Conservation (phyloP, 2,888 invertebrate genomes). For the Xestia c-nigrum region DNA sequence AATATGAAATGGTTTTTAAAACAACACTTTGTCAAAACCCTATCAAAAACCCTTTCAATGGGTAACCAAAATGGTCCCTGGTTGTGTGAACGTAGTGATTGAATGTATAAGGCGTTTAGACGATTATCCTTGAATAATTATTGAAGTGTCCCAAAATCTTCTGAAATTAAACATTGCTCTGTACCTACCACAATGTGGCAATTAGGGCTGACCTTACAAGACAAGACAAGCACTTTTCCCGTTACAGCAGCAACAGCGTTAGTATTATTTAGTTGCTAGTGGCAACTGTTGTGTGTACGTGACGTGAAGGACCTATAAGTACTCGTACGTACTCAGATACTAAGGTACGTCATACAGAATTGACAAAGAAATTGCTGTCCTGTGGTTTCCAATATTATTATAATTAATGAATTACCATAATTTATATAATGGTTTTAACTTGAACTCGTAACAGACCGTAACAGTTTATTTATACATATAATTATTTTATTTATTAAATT, state of each 20-base stretch:
- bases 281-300: neutral
- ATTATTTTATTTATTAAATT: neutral
- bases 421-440: neutral
- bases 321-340: neutral
- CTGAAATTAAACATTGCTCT: neutral
- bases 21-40: too few species aligned
- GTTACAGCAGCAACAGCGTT: neutral
- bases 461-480: neutral
- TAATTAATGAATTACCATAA: neutral
- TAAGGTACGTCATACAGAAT: constrained; percentile 1
- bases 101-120: too few species aligned
- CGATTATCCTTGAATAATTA: too few species aligned
- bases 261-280: neutral
- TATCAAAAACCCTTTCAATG: too few species aligned
- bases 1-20: too few species aligned
- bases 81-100: too few species aligned
- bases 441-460: neutral
- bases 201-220: neutral
- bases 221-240: neutral
- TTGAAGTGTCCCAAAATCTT: neutral
- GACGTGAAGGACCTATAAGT: neutral
- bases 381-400: neutral
- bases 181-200: neutral
- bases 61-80: too few species aligned
- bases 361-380: constrained; percentile 5